A percentile compares a stretch with the other conserved stretches of the same genome.
Conservation (phyloP, 2,113 vertebrate genomes). For the Colinus virginianus region DNA sequence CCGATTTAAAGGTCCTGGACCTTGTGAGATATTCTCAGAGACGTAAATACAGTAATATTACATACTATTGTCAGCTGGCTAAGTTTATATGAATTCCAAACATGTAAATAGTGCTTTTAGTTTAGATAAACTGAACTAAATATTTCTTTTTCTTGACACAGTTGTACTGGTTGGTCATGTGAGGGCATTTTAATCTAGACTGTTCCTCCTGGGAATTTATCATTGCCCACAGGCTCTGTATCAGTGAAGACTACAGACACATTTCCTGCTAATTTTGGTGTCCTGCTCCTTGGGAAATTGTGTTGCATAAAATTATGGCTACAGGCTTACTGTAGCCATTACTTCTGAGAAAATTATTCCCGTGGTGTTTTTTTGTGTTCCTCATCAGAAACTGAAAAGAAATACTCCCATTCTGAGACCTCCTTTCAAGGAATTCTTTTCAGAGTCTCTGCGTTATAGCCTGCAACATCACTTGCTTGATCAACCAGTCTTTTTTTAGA, state of each 20-base stretch:
- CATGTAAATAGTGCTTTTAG: background rate
- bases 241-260: rapidly evolving
- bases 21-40: background rate
- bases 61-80: background rate
- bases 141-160: background rate
- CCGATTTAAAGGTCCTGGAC: background rate
- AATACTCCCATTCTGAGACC: background rate
- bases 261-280: background rate
- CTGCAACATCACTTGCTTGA: background rate
- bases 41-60: background rate
- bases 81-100: background rate
- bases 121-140: background rate
- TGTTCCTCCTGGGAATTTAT: background rate
- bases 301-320: background rate
- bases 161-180: background rate
- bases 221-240: background rate
- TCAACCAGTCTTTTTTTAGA: background rate
- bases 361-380: background rate
- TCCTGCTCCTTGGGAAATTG: background rate
- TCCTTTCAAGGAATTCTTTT: background rate
- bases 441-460: background rate
- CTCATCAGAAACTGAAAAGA: background rate
- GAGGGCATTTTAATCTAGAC: background rate
- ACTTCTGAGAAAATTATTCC: background rate
- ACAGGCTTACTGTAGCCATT: background rate